These are phyloP conservation scores for Epinephelus coioides DNA, from an alignment of 2,797 vertebrate species.

Conservation along the genomic window DNA sequence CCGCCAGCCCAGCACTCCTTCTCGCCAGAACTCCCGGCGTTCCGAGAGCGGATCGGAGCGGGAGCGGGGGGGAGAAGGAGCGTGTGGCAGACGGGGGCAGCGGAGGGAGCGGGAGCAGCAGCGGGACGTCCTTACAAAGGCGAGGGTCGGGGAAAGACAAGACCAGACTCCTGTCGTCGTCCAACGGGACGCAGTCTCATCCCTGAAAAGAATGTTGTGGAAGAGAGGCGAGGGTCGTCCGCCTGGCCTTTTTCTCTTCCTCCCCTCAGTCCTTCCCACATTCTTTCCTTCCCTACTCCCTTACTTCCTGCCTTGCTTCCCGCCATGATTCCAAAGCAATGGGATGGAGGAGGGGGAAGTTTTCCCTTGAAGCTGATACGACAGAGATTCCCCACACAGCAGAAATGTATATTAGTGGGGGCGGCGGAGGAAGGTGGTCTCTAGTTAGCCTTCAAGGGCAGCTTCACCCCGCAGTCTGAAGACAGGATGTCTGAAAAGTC, in stretches of 20 bases:
- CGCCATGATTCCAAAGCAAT: slow-evolving; percentile 55
- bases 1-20: slow-evolving; percentile 87
- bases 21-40: slow-evolving; percentile 89
- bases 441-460: slow-evolving; percentile 35
- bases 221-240: slow-evolving; percentile 47
- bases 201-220: slow-evolving; percentile 83
- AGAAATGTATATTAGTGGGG: slow-evolving; percentile 31
- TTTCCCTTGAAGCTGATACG: slow-evolving; percentile 42
- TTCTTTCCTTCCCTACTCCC: slow-evolving; percentile 50
- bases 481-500: slow-evolving; percentile 34
- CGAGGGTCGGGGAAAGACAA: slow-evolving; percentile 91
- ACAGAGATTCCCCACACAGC: slow-evolving; percentile 26
- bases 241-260: slow-evolving; percentile 58
- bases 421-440: slow-evolving; percentile 32
- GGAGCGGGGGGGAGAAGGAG: slow-evolving; percentile 74
- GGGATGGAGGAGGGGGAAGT: slow-evolving; percentile 41
- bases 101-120: slow-evolving; percentile 43
- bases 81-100: slow-evolving; percentile 45
- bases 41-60: slow-evolving; percentile 89
- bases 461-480: slow-evolving; percentile 23
- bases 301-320: slow-evolving; percentile 61
- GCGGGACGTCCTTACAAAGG: slow-evolving; percentile 81
- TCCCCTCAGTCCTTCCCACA: slow-evolving; percentile 54
- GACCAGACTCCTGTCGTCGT: slow-evolving; percentile 90
- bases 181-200: slow-evolving; percentile 92